Evolutionary conservation across 2,113 vertebrate species (phyloP).

Genomic region (Larimichthys polyactis): DNA sequence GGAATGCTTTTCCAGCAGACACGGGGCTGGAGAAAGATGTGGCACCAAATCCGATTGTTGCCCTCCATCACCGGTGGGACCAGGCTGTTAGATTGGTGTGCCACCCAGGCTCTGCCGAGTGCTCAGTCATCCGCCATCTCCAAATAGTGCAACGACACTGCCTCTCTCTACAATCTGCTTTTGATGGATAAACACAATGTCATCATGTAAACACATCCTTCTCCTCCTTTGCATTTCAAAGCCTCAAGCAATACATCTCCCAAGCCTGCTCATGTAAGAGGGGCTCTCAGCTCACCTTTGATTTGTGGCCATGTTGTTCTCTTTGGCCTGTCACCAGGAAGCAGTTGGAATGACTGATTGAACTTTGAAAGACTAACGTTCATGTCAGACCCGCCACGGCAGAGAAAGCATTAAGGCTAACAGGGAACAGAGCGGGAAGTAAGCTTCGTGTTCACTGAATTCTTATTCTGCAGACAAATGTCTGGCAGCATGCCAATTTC

Average conservation of each 20-base stretch:
- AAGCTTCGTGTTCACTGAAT: conserved; percentile 33
- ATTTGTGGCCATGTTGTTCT: conserved; percentile 81
- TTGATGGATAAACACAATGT: conserved; percentile 82
- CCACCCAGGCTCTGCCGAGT: conserved; percentile 59
- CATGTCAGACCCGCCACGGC: conserved; percentile 56
- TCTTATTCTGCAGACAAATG: conserved; percentile 47
- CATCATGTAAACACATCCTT: conserved; percentile 80
- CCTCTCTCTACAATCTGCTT: conserved; percentile 67
- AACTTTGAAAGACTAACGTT: conserved; percentile 75
- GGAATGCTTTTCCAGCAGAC: conserved; percentile 31
- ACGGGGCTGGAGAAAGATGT: conserved; percentile 51
- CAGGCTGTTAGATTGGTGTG: conserved; percentile 69
- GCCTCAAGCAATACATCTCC: conserved; percentile 72
- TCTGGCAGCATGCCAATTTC: conserved; percentile 44
- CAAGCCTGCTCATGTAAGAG: conserved; percentile 46
- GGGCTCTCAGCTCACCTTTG: conserved; percentile 70
- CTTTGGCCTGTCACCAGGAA: conserved; percentile 72
- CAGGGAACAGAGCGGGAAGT: conserved; percentile 33
- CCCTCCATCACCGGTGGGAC: conserved; percentile 67
- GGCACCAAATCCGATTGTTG: conserved; percentile 47
- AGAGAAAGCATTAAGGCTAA: conserved; percentile 52
- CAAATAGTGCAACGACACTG: conserved; percentile 61
- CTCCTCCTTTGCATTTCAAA: conserved; percentile 80
- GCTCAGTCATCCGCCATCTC: conserved; percentile 62
- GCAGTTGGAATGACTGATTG: conserved; percentile 80